Percentiles rank a stretch among this genome's conserved stretches.
phyloP scores from a whole-genome alignment of 2,888 invertebrate genomes.

The Crossocerus cetratus region DNA sequence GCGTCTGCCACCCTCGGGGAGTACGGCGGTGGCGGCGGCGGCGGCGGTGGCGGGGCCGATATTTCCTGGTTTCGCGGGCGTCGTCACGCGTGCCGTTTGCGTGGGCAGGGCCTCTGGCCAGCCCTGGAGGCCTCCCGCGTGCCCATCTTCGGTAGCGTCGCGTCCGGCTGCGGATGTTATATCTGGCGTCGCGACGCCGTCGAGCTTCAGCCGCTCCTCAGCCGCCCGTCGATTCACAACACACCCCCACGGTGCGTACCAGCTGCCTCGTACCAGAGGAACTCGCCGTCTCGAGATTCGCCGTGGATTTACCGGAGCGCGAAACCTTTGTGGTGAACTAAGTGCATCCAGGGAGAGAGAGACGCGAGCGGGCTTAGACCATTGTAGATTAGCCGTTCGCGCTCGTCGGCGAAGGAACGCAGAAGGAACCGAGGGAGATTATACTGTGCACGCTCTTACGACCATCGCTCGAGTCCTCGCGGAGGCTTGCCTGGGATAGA shows the following conservation, averaged over 20 bases:
- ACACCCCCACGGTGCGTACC: constrained; percentile 71
- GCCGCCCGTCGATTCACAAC: constrained; percentile 71
- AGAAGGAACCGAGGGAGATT: not conserved
- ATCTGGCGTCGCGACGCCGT: constrained; percentile 72
- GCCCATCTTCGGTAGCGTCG: constrained; percentile 75
- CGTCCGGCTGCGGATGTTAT: constrained; percentile 70
- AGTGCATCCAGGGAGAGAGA: not conserved
- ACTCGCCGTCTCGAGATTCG: not conserved
- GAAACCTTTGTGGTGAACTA: not conserved
- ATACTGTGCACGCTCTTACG: not conserved
- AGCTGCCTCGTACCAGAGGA: not conserved
- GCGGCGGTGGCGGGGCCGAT: not conserved
- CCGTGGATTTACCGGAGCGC: not conserved
- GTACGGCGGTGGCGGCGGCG: no score
- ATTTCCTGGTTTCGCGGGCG: constrained; percentile 41
- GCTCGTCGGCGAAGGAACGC: not conserved
- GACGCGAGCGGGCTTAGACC: not conserved
- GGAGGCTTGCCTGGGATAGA: not conserved
- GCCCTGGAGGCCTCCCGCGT: constrained; percentile 74
- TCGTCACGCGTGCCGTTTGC: constrained; percentile 48
- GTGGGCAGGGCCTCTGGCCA: constrained; percentile 73
- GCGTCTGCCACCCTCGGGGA: constrained; percentile 28
- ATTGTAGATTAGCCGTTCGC: not conserved
- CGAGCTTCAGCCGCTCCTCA: constrained; percentile 73
- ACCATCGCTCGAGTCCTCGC: not conserved